Conservation (phyloP, 1,140 invertebrate species). For the Drosophila ogumai region DNA sequence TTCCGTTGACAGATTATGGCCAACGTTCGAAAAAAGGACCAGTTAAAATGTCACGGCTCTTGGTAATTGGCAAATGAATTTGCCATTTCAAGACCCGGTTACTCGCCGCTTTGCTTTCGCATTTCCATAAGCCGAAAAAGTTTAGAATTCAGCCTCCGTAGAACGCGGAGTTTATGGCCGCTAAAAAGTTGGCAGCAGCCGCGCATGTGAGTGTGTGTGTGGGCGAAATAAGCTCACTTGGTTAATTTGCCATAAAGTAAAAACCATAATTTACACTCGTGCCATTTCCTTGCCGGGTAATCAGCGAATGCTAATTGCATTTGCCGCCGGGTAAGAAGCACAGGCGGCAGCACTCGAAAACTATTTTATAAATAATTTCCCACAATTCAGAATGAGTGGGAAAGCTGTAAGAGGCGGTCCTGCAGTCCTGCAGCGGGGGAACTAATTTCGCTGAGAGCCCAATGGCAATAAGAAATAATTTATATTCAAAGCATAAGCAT, state of each 20-base stretch:
- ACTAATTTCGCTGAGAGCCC: conserved; percentile 76
- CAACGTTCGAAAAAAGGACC: not conserved
- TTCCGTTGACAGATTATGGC: conserved; percentile 20
- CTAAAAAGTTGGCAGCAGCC: conserved; percentile 29
- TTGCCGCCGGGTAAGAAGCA: conserved; percentile 34
- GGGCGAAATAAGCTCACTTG: conserved; percentile 31
- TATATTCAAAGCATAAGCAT: conserved; percentile 61
- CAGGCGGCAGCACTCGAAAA: conserved; percentile 16
- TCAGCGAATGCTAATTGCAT: conserved; percentile 71
- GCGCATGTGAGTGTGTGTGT: conserved; percentile 7
- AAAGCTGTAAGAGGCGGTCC: conserved; percentile 20
- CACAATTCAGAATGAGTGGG: conserved; percentile 52
- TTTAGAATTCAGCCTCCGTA: conserved; percentile 32
- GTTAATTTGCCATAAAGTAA: conserved; percentile 62
- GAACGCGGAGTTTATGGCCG: conserved; percentile 28
- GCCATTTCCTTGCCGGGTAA: conserved; percentile 63
- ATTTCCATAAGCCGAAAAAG: conserved; percentile 42
- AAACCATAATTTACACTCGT: conserved; percentile 66
- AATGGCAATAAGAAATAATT: conserved; percentile 76
- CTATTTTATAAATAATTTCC: conserved; percentile 72
- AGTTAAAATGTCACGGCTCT: conserved; percentile 29
- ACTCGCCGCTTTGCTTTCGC: conserved; percentile 14
- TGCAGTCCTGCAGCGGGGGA: conserved; percentile 10
- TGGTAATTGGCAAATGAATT: conserved; percentile 34
- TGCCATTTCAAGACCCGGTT: conserved; percentile 30